phyloP scores from a whole-genome alignment of 2,113 vertebrate genomes.

The Thermophis baileyi region DNA sequence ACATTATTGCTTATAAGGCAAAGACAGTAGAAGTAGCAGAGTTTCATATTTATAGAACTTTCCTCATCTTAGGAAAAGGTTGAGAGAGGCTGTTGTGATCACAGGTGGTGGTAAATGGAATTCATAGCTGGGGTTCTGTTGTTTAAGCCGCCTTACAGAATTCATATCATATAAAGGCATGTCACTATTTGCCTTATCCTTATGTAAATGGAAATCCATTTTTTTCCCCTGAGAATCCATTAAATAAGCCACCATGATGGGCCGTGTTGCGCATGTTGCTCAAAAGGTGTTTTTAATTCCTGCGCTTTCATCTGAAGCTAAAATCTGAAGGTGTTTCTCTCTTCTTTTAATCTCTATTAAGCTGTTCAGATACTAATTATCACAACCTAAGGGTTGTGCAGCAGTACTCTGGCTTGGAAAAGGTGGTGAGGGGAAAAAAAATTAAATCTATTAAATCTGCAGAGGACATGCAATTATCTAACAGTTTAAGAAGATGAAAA shows the following conservation, averaged over 20 bases:
- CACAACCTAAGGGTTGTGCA: not conserved
- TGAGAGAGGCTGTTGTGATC: constrained; percentile 6
- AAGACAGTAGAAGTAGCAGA: constrained; percentile 30
- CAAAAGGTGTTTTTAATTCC: not conserved
- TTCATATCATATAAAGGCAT: not conserved
- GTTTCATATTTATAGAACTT: constrained; percentile 50
- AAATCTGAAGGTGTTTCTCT: not conserved
- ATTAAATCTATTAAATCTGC: not conserved
- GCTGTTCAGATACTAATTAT: not conserved
- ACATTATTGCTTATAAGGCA: not conserved
- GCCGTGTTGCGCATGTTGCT: not conserved
- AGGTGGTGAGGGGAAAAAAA: not conserved
- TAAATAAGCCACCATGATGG: not conserved
- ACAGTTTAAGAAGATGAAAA: not conserved
- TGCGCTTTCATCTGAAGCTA: not conserved
- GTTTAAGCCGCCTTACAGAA: not conserved
- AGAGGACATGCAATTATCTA: not conserved
- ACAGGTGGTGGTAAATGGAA: constrained; percentile 36
- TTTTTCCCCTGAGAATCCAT: not conserved
- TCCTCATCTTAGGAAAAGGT: constrained; percentile 32
- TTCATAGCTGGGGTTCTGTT: not conserved
- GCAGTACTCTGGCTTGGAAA: not conserved
- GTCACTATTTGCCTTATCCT: not conserved
- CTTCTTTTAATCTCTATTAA: not conserved
- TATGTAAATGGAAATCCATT: not conserved